A percentile compares a stretch with the other conserved stretches of the same genome.
These are phyloP conservation scores for Diadumene lineata DNA, from an alignment of 92 coral and sea anemone species.

Conservation along the genomic window DNA sequence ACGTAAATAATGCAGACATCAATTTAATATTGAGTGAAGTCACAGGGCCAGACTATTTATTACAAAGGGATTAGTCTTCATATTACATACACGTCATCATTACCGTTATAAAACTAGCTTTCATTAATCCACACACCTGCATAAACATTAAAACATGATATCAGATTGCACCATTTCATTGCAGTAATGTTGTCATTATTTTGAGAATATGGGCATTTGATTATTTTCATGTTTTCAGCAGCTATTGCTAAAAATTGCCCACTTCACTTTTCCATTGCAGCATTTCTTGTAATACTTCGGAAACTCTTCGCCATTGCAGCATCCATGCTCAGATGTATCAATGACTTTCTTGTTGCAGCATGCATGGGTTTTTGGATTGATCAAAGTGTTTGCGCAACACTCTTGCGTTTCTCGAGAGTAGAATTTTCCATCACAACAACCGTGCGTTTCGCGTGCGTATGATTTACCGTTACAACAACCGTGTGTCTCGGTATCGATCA, in stretches of 20 bases:
- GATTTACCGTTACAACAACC: conserved; percentile 5
- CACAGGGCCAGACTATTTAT: too few relatives aligned
- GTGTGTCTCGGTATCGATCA: background rate
- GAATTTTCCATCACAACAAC: background rate
- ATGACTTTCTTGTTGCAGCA: background rate
- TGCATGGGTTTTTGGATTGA: background rate
- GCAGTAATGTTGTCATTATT: too few relatives aligned
- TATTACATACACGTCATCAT: too few relatives aligned
- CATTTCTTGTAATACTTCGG: background rate
- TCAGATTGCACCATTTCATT: too few relatives aligned
- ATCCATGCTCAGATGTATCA: background rate
- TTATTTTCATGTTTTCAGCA: too few relatives aligned
- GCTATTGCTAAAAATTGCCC: background rate
- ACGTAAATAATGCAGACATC: too few relatives aligned
- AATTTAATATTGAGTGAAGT: too few relatives aligned
- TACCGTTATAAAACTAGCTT: too few relatives aligned
- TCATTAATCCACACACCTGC: too few relatives aligned
- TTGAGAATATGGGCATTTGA: too few relatives aligned
- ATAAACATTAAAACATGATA: too few relatives aligned
- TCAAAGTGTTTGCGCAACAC: background rate
- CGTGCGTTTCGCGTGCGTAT: background rate
- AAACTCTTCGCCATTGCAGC: conserved; percentile 4
- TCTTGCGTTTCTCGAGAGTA: background rate
- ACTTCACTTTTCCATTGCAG: background rate
- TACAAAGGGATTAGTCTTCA: too few relatives aligned